A percentile compares a stretch with the other conserved stretches of the same genome.
These are phyloP conservation scores for Smutsia temminckii DNA, from an alignment of 2,797 vertebrate genomes.

Conservation along the genomic window DNA sequence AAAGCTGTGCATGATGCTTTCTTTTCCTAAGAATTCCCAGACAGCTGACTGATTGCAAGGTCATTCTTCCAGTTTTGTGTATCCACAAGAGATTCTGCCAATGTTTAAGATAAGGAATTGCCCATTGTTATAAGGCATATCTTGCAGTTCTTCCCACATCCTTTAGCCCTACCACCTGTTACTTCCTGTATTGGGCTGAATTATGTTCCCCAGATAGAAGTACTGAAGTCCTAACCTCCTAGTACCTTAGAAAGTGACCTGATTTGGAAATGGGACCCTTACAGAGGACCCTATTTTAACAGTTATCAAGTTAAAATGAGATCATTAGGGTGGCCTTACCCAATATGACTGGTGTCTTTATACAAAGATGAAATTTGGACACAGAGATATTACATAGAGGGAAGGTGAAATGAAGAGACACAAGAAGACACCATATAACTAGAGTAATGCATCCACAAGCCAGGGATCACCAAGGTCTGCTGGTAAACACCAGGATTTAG, in stretches of 20 bases:
- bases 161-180: not conserved
- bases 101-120: not conserved
- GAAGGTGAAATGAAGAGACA: not conserved
- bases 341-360: not conserved
- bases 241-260: not conserved
- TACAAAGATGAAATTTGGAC: not conserved
- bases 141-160: not conserved
- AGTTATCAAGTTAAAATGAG: not conserved
- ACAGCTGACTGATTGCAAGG: not conserved
- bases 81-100: not conserved
- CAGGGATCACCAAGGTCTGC: not conserved
- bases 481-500: not conserved
- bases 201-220: not conserved
- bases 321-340: too few relatives aligned
- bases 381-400: not conserved
- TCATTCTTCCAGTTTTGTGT: not conserved
- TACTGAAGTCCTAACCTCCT: not conserved
- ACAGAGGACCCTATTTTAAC: not conserved
- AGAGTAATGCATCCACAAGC: not conserved
- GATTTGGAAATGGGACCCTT: not conserved
- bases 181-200: not conserved
- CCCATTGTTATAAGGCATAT: not conserved
- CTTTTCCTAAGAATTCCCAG: not conserved
- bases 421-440: not conserved
- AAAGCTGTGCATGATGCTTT: not conserved